A percentile compares a stretch with the other conserved stretches of the same genome.
phyloP scores from a whole-genome alignment of 2,888 invertebrate genomes.

The Hofmannophila pseudospretella region DNA sequence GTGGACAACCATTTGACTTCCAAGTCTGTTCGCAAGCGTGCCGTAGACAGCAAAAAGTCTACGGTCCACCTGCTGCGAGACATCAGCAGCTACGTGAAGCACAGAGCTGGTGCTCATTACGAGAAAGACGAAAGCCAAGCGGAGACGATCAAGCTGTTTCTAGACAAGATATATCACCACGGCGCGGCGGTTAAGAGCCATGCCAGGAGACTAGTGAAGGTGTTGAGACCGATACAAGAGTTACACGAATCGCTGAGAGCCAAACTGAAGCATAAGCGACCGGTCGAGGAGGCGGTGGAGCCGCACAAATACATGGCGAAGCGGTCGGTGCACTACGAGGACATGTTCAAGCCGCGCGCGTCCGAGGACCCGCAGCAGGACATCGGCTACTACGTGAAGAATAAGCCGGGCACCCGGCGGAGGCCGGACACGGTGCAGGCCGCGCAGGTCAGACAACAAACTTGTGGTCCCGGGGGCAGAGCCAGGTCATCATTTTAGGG shows the following conservation, averaged over 20 bases:
- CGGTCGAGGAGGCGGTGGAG: too few species aligned
- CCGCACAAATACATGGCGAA: too few species aligned
- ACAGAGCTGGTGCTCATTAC: conserved; percentile 23
- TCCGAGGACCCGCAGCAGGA: conserved; percentile 40
- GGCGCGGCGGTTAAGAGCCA: conserved; percentile 12
- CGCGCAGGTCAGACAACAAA: conserved; percentile 12
- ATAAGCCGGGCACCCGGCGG: conserved; percentile 33
- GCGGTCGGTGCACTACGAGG: conserved; percentile 20
- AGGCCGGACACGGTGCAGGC: conserved; percentile 33
- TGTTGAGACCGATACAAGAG: too few species aligned
- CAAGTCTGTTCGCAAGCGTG: conserved; percentile 7
- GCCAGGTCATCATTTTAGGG: too few species aligned
- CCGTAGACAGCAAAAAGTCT: conserved; percentile 6
- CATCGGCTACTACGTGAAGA: conserved; percentile 50
- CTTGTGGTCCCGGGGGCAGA: too few species aligned
- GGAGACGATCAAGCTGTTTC: conserved; percentile 23
- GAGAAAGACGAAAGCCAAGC: conserved; percentile 21
- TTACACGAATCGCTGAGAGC: too few species aligned
- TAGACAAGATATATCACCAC: conserved; percentile 26
- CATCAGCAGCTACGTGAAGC: conserved; percentile 24
- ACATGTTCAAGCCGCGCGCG: conserved; percentile 26
- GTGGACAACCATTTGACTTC: conserved; percentile 30
- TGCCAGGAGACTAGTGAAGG: too few species aligned
- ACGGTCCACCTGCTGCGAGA: conserved; percentile 25
- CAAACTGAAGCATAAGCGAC: too few species aligned